Evolutionary conservation across 2,888 invertebrate species (phyloP).

Genomic region (Phyto melanocephala): DNA sequence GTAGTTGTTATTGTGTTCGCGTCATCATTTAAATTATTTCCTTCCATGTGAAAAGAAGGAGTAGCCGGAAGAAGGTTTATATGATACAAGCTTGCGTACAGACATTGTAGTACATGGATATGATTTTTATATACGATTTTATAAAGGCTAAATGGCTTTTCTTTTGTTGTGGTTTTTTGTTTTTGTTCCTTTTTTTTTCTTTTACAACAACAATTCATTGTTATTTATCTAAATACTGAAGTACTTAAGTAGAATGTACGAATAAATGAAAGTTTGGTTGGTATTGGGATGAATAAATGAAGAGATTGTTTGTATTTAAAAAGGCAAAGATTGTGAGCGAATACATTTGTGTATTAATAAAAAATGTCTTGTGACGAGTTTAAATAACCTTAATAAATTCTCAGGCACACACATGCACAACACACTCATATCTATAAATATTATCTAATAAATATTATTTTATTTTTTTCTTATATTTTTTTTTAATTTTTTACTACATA

Average conservation of each 20-base stretch:
- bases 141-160: background rate
- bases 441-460: background rate
- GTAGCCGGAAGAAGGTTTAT: background rate
- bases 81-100: background rate
- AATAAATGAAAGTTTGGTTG: background rate
- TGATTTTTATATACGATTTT: constrained; percentile 1
- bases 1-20: background rate
- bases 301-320: background rate
- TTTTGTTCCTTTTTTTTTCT: background rate
- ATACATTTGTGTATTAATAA: background rate
- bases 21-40: background rate
- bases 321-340: background rate
- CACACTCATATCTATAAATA: background rate
- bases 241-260: background rate
- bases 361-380: constrained; percentile 7
- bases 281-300: background rate
- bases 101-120: background rate
- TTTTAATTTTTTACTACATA: background rate
- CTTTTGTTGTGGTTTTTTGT: background rate
- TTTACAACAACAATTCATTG: constrained; percentile 26
- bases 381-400: constrained; percentile 31
- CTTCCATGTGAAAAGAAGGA: background rate
- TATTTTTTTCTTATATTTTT: background rate
- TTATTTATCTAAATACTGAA: constrained; percentile 21
- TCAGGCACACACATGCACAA: background rate